These are phyloP conservation scores for Sminthurinus aureus DNA, from an alignment of 2,888 invertebrate genomes.

Conservation along the genomic window DNA sequence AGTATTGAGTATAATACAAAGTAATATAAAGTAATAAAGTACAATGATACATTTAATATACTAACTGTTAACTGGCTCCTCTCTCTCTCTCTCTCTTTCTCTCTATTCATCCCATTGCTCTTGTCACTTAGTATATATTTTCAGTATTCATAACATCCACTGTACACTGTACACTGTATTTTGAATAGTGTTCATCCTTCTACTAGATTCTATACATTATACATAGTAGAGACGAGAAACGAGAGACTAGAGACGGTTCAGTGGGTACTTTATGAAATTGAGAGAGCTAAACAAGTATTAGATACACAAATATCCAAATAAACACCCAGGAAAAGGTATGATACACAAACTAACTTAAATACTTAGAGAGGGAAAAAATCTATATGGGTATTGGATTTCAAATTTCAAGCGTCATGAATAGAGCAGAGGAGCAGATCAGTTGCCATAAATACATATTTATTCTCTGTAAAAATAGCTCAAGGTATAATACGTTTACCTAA, in stretches of 20 bases:
- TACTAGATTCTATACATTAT: not conserved
- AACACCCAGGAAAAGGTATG: conserved; percentile 26
- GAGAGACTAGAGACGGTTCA: not conserved
- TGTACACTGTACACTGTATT: too few relatives aligned
- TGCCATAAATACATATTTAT: conserved; percentile 10
- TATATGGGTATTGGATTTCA: conserved; percentile 27
- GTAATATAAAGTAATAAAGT: not conserved
- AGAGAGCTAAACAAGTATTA: not conserved
- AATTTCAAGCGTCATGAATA: conserved; percentile 31
- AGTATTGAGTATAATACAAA: not conserved
- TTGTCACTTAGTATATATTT: not conserved
- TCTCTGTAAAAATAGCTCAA: conserved; percentile 27
- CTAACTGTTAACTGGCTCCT: conserved; percentile 12
- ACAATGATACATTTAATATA: too few relatives aligned
- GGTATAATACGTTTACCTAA: conserved; percentile 6
- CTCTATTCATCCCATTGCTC: not conserved
- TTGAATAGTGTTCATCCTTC: not conserved
- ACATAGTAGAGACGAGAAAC: not conserved
- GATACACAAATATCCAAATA: not conserved
- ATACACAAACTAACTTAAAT: not conserved
- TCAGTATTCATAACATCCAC: not conserved
- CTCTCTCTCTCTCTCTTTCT: not conserved
- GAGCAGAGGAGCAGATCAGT: conserved; percentile 11
- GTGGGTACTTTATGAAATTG: not conserved
- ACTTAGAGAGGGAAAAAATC: not conserved